phyloP scores from a whole-genome alignment of 2,113 vertebrate genomes.

The Tringa solitaria region DNA sequence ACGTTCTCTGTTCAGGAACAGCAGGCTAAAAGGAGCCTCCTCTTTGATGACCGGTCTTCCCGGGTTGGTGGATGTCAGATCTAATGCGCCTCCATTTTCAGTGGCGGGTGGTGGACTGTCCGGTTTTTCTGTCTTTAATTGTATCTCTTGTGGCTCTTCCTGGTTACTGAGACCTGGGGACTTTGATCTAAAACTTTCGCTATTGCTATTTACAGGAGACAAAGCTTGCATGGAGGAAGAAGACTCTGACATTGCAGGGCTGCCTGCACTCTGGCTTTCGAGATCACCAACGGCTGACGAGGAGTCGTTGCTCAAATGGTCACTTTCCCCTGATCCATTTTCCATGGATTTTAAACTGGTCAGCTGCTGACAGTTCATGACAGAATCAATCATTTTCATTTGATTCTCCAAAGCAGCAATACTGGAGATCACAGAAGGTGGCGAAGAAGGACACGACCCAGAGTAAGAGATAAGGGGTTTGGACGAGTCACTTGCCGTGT shows the following conservation, averaged over 20 bases:
- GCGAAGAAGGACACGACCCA: constrained; percentile 85
- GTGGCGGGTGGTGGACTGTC: constrained; percentile 84
- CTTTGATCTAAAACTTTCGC: constrained; percentile 89
- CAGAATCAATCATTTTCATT: constrained; percentile 98
- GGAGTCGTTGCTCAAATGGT: constrained; percentile 90
- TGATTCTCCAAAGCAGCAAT: constrained; percentile 97
- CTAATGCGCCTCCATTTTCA: constrained; percentile 90
- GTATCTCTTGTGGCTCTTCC: constrained; percentile 84
- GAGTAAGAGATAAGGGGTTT: constrained; percentile 81
- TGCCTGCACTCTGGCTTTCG: constrained; percentile 92
- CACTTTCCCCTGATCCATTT: constrained; percentile 88
- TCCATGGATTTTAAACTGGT: constrained; percentile 82
- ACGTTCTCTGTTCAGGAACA: constrained; percentile 96
- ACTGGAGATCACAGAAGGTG: constrained; percentile 95
- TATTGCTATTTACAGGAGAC: constrained; percentile 88
- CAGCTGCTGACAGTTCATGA: constrained; percentile 85
- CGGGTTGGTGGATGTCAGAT: constrained; percentile 90
- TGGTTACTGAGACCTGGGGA: constrained; percentile 83
- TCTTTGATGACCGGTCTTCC: constrained; percentile 90
- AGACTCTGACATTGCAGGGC: constrained; percentile 92
- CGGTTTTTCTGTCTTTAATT: constrained; percentile 93
- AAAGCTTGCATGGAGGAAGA: constrained; percentile 90
- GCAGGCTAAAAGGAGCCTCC: constrained; percentile 93
- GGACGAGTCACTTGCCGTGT: constrained; percentile 75
- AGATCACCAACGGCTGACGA: constrained; percentile 85